A percentile compares a stretch with the other conserved stretches of the same genome.
Conservation (phyloP, 1,140 invertebrate genomes). For the Drosophila bocqueti region DNA sequence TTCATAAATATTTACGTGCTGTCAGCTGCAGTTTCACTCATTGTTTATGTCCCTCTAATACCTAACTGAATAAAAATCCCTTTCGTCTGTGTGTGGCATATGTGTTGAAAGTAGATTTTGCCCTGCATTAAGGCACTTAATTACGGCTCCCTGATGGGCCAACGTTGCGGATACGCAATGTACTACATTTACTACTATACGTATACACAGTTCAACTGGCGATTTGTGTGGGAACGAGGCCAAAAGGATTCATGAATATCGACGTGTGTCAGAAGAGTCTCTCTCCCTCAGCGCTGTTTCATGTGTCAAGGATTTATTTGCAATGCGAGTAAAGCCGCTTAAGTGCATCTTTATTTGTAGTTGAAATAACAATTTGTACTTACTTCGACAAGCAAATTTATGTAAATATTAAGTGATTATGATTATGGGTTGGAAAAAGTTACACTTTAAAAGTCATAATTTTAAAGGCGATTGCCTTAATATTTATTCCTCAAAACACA, state of each 20-base stretch:
- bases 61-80: conserved; percentile 49
- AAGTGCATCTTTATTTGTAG: conserved; percentile 7
- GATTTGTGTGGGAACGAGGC: conserved; percentile 11
- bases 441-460: not conserved
- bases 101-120: conserved; percentile 35
- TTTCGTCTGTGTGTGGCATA: not conserved
- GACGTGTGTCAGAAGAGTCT: conserved; percentile 5
- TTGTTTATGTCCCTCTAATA: conserved; percentile 42
- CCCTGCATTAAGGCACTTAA: conserved; percentile 47
- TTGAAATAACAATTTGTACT: conserved; percentile 14
- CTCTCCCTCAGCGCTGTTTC: not conserved
- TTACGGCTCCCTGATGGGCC: conserved; percentile 36
- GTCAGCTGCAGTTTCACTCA: conserved; percentile 55
- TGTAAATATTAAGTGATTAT: conserved; percentile 10
- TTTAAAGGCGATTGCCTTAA: not conserved
- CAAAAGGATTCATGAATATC: conserved; percentile 33
- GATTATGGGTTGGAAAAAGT: not conserved
- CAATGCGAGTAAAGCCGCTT: conserved; percentile 12
- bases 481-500: not conserved
- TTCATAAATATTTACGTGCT: conserved; percentile 67
- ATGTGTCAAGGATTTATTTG: conserved; percentile 14
- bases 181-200: not conserved
- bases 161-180: conserved; percentile 37
- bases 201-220: conserved; percentile 8
- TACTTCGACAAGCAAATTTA: not conserved